These are phyloP conservation scores for Folsomia candida DNA, from an alignment of 2,888 invertebrate species.

Conservation along the genomic window DNA sequence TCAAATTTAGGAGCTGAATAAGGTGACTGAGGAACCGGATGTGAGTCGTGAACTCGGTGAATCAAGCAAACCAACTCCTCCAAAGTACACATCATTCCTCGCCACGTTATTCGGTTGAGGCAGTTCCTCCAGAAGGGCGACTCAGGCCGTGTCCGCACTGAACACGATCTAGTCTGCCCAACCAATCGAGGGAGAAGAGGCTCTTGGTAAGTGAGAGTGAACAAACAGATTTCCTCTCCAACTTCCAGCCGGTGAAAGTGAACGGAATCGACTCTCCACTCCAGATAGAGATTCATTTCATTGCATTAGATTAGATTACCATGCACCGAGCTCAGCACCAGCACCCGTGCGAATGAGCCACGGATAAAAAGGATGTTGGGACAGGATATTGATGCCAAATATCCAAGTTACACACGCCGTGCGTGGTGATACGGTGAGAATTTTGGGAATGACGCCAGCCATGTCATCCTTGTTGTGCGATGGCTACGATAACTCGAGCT, in stretches of 20 bases:
- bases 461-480: no score
- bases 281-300: not conserved
- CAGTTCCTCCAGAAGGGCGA: no score
- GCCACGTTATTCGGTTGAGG: no score
- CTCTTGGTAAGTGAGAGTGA: not conserved
- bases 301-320: not conserved
- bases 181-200: not conserved
- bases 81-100: not conserved
- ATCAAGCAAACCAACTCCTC: not conserved
- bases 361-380: not conserved
- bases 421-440: not conserved
- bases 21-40: not conserved
- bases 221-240: not conserved
- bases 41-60: not conserved
- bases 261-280: not conserved
- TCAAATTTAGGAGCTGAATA: not conserved
- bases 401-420: not conserved
- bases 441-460: no score
- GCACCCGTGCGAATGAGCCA: not conserved
- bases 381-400: not conserved
- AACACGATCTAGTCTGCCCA: not conserved
- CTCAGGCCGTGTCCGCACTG: no score
- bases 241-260: not conserved
- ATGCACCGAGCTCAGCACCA: not conserved
- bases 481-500: no score